Evolutionary conservation across 2,113 vertebrate genomes (phyloP), one percentile per base, ranked within the genome.

Genomic region (Archilochus colubris): DNA sequence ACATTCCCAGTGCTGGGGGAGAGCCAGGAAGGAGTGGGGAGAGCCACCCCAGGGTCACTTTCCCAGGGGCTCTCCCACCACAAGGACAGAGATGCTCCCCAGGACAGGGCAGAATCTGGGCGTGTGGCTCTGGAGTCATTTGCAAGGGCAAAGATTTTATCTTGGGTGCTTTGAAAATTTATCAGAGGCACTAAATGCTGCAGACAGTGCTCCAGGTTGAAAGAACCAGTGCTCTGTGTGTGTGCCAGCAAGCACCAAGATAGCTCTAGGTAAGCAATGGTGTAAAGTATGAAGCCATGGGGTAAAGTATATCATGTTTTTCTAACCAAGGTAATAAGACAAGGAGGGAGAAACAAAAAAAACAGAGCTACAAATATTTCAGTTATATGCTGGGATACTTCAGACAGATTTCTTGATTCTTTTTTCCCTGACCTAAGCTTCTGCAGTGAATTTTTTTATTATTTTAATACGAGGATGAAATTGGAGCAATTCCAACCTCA

Each of bases 251-350:
- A 94, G 91, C 86, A 80, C 59, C 1, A 9, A 2, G 16, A 44
- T 55, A 77, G 55, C 54, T 55, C 54, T 6, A 78, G 94, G 87
- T 89, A 92, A 89, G 91, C 67, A 51, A 64, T 40, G 74, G 72
- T 58, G 14, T 58, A 40, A 40, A 40, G 40, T 40, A 40, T 64
- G 66, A 67, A 79, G 62, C 58, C 64, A 55, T 27, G 48, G 13
- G 44, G 70, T 73, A 76, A 82, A 96, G 86, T 93, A 91, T 91
- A 84, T 21, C 0, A 0, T 86, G 92, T 86, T 91, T 96, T 75
- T 84, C 53, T 86, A 91, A 76, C 23, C 78, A 68, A 95, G 81
- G 73, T 87, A 82, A 75, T 59, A 69, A 79, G 87, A 93, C 48
- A 91, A 94, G 59, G 22, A 93, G 24, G 1, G 3, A 66, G 44